Evolutionary conservation across 1,140 invertebrate genomes (phyloP).

Genomic region (Papilio machaon): DNA sequence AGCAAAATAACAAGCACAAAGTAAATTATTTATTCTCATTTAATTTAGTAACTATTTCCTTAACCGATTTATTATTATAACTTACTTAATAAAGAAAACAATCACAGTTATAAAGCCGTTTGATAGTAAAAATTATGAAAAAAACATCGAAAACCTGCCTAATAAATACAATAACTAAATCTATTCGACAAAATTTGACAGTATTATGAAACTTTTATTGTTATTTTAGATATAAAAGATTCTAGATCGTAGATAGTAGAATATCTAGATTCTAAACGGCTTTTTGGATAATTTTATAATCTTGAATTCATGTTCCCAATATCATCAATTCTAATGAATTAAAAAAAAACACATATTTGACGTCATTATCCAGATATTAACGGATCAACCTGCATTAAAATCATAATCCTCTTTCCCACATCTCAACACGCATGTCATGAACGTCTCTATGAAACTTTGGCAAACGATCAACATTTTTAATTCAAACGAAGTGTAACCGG

Average conservation of each 20-base stretch:
- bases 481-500: conserved; percentile 10
- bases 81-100: neutral
- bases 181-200: too few relatives aligned
- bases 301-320: neutral
- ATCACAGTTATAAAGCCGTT: neutral
- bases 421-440: conserved; percentile 2
- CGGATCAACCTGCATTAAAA: conserved; percentile 14
- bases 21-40: neutral
- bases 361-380: neutral
- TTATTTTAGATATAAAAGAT: neutral
- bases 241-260: too few relatives aligned
- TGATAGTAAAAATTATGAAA: neutral
- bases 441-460: conserved; percentile 14
- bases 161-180: neutral
- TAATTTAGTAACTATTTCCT: neutral
- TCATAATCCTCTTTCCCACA: neutral
- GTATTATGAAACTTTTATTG: neutral
- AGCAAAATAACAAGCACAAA: conserved; percentile 19
- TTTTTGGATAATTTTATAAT: too few relatives aligned
- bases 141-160: neutral
- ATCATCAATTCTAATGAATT: neutral
- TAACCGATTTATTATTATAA: neutral
- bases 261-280: neutral
- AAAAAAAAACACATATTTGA: neutral
- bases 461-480: conserved; percentile 20